Evolutionary conservation across 2,113 vertebrate species (phyloP).

Genomic region (Callionymus lyra): DNA sequence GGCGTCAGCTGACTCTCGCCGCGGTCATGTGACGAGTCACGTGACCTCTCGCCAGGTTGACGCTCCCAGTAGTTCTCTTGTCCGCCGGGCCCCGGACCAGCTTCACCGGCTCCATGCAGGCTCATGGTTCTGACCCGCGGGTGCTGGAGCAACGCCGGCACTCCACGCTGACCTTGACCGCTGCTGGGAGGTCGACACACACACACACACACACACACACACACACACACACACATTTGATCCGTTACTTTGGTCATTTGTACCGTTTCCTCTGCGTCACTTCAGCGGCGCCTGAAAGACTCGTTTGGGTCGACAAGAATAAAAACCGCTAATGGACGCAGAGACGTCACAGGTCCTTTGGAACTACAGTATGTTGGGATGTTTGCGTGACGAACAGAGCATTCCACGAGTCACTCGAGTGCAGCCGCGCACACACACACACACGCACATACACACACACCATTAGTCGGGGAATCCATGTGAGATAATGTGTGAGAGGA

Average conservation of each 20-base stretch:
- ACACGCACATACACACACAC: background rate
- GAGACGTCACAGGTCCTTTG: too few species aligned
- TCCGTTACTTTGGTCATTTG: too few species aligned
- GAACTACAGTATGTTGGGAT: too few species aligned
- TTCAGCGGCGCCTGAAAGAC: too few species aligned
- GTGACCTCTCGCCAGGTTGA: constrained; percentile 84
- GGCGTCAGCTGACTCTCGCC: constrained; percentile 89
- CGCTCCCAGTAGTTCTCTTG: constrained; percentile 71
- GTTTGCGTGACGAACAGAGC: too few species aligned
- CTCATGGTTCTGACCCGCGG: constrained; percentile 74
- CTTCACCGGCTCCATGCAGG: constrained; percentile 31
- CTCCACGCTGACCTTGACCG: constrained; percentile 71
- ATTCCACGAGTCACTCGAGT: too few species aligned
- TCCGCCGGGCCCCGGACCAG: constrained; percentile 38
- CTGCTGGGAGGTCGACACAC: constrained; percentile 14
- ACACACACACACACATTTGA: too few species aligned
- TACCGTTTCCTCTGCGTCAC: too few species aligned
- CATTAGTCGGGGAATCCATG: too few species aligned
- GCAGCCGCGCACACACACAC: background rate
- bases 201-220: background rate
- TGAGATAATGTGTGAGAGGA: too few species aligned
- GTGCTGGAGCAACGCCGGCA: constrained; percentile 64
- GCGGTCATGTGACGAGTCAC: constrained; percentile 92
- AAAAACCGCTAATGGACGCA: too few species aligned
- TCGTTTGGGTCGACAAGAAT: too few species aligned